Conservation (phyloP, 23 tunicate species). For the Ascidia mentula region DNA sequence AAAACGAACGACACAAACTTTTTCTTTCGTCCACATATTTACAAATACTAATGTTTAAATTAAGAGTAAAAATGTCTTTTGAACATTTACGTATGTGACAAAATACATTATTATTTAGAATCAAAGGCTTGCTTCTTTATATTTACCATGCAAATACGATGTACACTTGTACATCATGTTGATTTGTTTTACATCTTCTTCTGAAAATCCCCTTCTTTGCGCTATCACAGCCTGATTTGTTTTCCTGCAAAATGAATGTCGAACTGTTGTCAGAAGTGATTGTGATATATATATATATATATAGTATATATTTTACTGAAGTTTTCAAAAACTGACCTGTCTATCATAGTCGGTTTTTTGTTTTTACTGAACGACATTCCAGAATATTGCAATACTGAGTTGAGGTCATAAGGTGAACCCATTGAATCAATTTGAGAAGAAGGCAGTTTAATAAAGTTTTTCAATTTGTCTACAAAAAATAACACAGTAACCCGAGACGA, state of each 20-base stretch:
- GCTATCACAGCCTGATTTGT: not conserved
- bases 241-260: no score
- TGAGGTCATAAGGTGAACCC: slow-evolving; percentile 1
- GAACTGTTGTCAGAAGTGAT: no score
- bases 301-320: no score
- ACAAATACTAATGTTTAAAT: no score
- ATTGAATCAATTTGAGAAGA: not conserved
- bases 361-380: slow-evolving; percentile 10
- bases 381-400: slow-evolving; percentile 21
- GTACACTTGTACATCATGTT: slow-evolving; percentile 31
- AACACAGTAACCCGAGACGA: not conserved
- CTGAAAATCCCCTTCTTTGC: not conserved
- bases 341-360: slow-evolving; percentile 1
- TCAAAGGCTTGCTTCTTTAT: no score
- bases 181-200: slow-evolving; percentile 15
- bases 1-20: no score
- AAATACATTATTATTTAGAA: no score
- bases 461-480: not conserved
- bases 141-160: no score
- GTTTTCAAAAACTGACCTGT: slow-evolving; percentile 14
- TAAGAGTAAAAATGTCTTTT: no score
- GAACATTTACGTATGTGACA: no score
- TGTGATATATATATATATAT: no score
- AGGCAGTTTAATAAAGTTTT: not conserved
- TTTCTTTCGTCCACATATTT: no score